Base-by-base conservation (phyloP, 1,140 invertebrate genomes). In the Lepidurus apus region DNA sequence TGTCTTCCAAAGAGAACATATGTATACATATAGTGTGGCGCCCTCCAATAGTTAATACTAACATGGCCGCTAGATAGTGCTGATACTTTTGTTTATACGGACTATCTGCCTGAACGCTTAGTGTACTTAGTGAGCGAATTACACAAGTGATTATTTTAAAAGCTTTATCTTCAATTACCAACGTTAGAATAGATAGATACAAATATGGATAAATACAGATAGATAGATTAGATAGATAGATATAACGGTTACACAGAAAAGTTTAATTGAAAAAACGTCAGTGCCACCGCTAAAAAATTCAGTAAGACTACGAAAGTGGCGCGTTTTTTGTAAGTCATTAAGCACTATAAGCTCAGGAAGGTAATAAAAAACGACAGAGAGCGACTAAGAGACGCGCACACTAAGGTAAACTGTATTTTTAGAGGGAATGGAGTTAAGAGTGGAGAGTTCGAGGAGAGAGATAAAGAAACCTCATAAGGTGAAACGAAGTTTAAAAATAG, bases 341-440 rank as follows among this genome's bases (percentile, higher is more conserved):
- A 65, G 53, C 53, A 65, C 21, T 65, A 65, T 65, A 65, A 65
- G 53, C 53, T 65, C 9, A 65, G 53, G 6, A 65, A 65, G 53
- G 8, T 65, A 7, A 65, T 65, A 65, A 4, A 65, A 21, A 17
- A 21, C 0, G 21, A 21, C 21, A 65, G 53, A 65, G 21, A 65
- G 21, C 6, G 13, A 65, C 8, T 13, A 65, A 17, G 45, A 47
- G 53, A 65, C 53, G 53, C 21, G 3, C 21, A 65, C 53, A 34
- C 53, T 65, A 65, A 65, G 53, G 53, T n/a, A 21, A n/a, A 0
- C 1, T 9, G 6, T 9, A 7, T 65, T 65, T 65, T 65, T 9
- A 17, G 21, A 17, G 21, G 21, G 53, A 65, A 21, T 13, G 3
- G 53, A 65, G 7, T 65, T 7, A 65, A 17, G 21, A 65, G 8